Base-by-base conservation (phyloP, 2,797 vertebrate species). In the Sternarchorhynchus goeldii region DNA sequence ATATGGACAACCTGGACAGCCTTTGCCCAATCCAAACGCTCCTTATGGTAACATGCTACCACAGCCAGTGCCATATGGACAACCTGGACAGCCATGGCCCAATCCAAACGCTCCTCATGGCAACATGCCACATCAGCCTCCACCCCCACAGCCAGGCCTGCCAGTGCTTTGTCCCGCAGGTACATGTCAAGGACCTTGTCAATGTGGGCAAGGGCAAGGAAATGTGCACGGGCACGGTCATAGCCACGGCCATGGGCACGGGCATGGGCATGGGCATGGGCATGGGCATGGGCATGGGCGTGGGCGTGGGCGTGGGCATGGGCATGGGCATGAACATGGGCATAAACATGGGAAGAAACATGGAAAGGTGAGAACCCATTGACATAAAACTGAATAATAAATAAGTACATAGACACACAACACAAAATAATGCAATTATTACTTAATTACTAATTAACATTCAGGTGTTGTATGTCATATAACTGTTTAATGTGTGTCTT, bases 281-380 rank as follows among this genome's bases (percentile, higher is more conserved):
- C 20, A 3, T 0, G 58, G 31, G 0, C 41, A 20, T 0, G 50
- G 41, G 0, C 67, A 39, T 41, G 39, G 41, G 0, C 66, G 25
- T 36, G 58, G 57, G 0, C 59, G 73, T 12, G 73, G 45, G 0
- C 77, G 29, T 6, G 65, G 34, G 0, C 66, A 64, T 1, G 55
- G 69, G 0, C 63, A 73, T 45, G 39, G 68, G 0, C 60, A 41
- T 2, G 57, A 64, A 0, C 69, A 65, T 4, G 77, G 64, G 0
- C 64, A 60, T 16, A 67, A 69, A 5, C 75, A 71, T 14, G 75
- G 69, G 2, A 75, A 57, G 32, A 59, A 1, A 25, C 18, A 18
- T 14, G 71, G 78, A 60, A 76, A 59, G 80, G 83, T 82, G 64
- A 81, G 59, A 41, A 69, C 14, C 21, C 45, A 29, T 32, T 29